phyloP scores from a whole-genome alignment of 2,797 vertebrate genomes.

The Crenuchus spilurus region DNA sequence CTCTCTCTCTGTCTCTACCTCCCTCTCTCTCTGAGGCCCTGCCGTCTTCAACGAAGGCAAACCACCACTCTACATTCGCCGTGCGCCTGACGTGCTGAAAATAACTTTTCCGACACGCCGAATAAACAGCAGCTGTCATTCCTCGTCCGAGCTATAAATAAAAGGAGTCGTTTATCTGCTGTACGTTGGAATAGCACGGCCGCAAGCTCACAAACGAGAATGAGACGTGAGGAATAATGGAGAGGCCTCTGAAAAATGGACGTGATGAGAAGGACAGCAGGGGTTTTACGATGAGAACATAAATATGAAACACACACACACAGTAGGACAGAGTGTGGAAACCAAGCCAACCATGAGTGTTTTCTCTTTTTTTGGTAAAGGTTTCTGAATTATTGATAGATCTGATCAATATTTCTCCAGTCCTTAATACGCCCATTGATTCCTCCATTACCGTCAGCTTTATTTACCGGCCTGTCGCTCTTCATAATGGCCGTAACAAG shows the following conservation, averaged over 20 bases:
- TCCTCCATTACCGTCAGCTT: slow-evolving; percentile 44
- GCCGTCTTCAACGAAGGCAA: slow-evolving; percentile 5
- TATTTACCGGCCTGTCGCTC: slow-evolving; percentile 39
- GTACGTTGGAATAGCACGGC: background rate
- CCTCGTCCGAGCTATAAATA: slow-evolving; percentile 33
- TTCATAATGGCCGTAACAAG: slow-evolving; percentile 31
- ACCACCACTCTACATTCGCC: slow-evolving; percentile 10
- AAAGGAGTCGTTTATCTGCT: slow-evolving; percentile 18
- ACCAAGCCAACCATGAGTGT: slow-evolving; percentile 1
- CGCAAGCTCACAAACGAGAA: background rate
- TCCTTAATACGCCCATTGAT: slow-evolving; percentile 44
- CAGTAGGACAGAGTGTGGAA: background rate
- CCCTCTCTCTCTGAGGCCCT: slow-evolving; percentile 47
- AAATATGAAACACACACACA: background rate
- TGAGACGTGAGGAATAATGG: background rate
- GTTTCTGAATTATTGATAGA: slow-evolving; percentile 53
- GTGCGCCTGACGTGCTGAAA: slow-evolving; percentile 21
- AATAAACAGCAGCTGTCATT: slow-evolving; percentile 52
- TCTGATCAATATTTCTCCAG: slow-evolving; percentile 44
- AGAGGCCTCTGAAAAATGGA: background rate
- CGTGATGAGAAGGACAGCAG: background rate
- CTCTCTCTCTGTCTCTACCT: background rate
- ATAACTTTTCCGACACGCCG: slow-evolving; percentile 66
- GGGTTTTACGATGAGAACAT: background rate
- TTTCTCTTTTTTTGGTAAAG: background rate